Conservation (phyloP, 1,140 invertebrate species). For the Drosophila santomea region DNA sequence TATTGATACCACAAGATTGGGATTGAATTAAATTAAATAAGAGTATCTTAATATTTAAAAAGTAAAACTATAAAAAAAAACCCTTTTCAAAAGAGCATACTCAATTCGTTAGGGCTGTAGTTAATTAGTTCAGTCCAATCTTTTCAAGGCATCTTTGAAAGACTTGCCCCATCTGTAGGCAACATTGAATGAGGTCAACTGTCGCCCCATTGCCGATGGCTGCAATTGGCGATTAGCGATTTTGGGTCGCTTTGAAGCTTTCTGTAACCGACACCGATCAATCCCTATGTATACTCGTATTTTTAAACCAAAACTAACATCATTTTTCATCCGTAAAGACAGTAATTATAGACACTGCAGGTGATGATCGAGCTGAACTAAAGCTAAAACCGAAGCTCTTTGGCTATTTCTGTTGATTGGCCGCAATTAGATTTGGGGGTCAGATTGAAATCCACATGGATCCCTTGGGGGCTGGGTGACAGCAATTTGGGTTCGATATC, state of each 20-base stretch:
- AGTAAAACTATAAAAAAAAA: neutral
- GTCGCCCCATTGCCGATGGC: constrained; percentile 44
- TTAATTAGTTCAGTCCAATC: neutral
- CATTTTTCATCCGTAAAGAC: constrained; percentile 62
- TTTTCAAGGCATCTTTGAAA: constrained; percentile 2
- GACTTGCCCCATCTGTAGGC: constrained; percentile 41
- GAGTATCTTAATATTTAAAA: neutral
- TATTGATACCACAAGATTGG: too few species aligned
- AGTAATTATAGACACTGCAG: constrained; percentile 69
- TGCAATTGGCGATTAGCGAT: constrained; percentile 65
- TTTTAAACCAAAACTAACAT: constrained; percentile 27
- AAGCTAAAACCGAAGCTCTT: constrained; percentile 40
- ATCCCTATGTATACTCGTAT: constrained; percentile 7
- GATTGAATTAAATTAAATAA: neutral
- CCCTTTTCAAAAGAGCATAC: neutral
- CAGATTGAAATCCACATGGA: constrained; percentile 30
- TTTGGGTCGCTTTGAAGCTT: constrained; percentile 28
- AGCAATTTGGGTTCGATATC: constrained; percentile 46
- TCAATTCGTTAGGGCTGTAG: neutral
- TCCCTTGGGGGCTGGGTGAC: constrained; percentile 45
- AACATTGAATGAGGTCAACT: constrained; percentile 62
- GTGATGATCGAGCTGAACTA: constrained; percentile 54
- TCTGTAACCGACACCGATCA: constrained; percentile 50
- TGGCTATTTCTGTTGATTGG: constrained; percentile 53
- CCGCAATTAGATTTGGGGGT: constrained; percentile 59